These are phyloP conservation scores for Scaptomyza polygonia DNA, from an alignment of 2,888 invertebrate species.

Conservation along the genomic window DNA sequence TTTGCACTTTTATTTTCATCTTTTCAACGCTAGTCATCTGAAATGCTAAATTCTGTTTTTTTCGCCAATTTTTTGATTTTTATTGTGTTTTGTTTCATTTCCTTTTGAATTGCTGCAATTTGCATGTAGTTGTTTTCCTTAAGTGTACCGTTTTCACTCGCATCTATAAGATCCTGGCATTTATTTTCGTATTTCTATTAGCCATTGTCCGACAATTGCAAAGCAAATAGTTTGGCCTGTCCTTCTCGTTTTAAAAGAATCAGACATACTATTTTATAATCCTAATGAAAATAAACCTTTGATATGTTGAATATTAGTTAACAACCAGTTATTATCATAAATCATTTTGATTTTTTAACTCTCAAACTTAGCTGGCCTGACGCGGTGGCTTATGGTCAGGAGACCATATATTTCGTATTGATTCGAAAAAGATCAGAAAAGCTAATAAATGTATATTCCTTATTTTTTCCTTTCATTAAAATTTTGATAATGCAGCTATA, in stretches of 20 bases:
- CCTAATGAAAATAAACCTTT: neutral
- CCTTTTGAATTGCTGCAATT: conserved; percentile 60
- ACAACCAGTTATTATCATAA: neutral
- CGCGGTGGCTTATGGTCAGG: no score
- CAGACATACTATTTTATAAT: neutral
- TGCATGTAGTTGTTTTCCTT: conserved; percentile 44
- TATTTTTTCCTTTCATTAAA: no score
- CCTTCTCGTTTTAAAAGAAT: conserved; percentile 30
- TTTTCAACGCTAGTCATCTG: conserved; percentile 6
- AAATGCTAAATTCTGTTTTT: conserved; percentile 5
- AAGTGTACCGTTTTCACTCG: conserved; percentile 14
- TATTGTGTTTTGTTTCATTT: conserved; percentile 36
- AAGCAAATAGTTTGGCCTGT: conserved; percentile 42
- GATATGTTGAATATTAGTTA: neutral
- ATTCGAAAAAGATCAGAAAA: no score
- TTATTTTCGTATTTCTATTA: conserved; percentile 10
- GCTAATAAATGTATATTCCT: no score
- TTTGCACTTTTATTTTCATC: neutral
- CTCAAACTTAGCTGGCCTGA: no score
- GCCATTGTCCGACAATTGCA: conserved; percentile 49
- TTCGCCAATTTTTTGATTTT: conserved; percentile 26
- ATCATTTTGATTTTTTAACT: neutral
- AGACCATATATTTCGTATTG: no score
- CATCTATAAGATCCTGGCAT: neutral
- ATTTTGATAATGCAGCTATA: no score